Conservation (phyloP, 2,888 invertebrate species). For the Seira musarum region DNA sequence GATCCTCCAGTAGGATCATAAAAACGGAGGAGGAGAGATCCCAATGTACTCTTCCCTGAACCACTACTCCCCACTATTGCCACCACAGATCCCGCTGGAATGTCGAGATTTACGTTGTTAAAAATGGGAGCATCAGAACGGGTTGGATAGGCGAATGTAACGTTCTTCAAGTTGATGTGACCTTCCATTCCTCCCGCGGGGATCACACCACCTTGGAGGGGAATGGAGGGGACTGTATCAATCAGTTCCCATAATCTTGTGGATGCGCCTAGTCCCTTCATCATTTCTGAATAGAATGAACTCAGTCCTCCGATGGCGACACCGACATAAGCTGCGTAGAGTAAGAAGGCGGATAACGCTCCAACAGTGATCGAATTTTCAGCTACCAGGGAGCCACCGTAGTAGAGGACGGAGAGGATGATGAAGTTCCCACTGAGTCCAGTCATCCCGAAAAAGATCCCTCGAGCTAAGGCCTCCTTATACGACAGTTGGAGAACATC, state of each 20-base stretch:
- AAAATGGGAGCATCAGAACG: constrained; percentile 78
- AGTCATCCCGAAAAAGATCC: constrained; percentile 92
- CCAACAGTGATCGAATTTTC: constrained; percentile 86
- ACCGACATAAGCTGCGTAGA: constrained; percentile 96
- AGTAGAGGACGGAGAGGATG: constrained; percentile 91
- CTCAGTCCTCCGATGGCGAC: constrained; percentile 92
- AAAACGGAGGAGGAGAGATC: constrained; percentile 84
- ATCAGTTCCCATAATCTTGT: constrained; percentile 91
- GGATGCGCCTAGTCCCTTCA: constrained; percentile 92
- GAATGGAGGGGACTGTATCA: constrained; percentile 85
- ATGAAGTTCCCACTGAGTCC: constrained; percentile 92
- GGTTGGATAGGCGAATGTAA: constrained; percentile 83
- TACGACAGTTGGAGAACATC: constrained; percentile 85
- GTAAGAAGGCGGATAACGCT: constrained; percentile 91
- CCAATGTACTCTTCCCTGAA: constrained; percentile 95
- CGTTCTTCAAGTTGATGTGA: constrained; percentile 82
- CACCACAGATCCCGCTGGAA: constrained; percentile 81
- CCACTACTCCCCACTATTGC: constrained; percentile 95
- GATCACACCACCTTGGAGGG: constrained; percentile 80
- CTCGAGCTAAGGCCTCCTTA: constrained; percentile 89
- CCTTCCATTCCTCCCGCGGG: constrained; percentile 78
- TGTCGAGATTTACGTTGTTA: constrained; percentile 78
- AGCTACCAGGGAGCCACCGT: constrained; percentile 91
- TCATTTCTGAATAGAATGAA: constrained; percentile 93
- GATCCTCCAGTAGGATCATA: constrained; percentile 87